Evolutionary conservation across 2,113 vertebrate species (phyloP).

Genomic region (Benitochromis conjunctus): DNA sequence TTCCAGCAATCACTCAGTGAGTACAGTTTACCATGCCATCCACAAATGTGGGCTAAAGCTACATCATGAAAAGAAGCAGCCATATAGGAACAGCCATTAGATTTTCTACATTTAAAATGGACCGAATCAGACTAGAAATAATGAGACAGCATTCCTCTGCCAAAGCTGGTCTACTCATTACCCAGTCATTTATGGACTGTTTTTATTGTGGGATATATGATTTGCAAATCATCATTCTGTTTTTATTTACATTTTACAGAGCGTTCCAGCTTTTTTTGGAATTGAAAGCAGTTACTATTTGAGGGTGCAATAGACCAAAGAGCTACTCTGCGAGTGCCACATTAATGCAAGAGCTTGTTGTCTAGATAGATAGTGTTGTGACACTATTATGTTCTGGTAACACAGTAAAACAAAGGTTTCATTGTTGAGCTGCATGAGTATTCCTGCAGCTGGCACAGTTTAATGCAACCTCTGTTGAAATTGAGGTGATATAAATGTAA

Average conservation of each 20-base stretch:
- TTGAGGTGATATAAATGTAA: neutral
- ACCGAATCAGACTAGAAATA: rapidly evolving
- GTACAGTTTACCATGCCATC: neutral
- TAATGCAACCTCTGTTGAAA: neutral
- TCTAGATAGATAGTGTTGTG: neutral
- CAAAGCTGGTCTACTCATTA: neutral
- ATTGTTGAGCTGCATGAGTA: neutral
- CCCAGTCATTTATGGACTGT: neutral
- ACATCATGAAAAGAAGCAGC: neutral
- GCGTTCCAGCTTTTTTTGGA: rapidly evolving
- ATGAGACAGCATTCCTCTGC: neutral
- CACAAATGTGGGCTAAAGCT: neutral
- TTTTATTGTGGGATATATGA: neutral
- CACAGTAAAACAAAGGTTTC: neutral
- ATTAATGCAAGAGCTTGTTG: neutral
- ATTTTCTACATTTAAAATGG: neutral
- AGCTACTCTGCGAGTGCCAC: neutral
- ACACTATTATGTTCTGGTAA: neutral
- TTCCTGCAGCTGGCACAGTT: neutral
- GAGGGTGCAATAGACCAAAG: neutral
- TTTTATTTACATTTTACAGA: neutral
- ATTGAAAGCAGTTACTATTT: rapidly evolving
- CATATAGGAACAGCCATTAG: neutral
- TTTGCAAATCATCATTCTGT: neutral
- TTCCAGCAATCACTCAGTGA: neutral